Percentiles rank a stretch among this genome's conserved stretches.
Conservation (phyloP, 2,797 vertebrate genomes). For the Kryptolebias ocellatus region DNA sequence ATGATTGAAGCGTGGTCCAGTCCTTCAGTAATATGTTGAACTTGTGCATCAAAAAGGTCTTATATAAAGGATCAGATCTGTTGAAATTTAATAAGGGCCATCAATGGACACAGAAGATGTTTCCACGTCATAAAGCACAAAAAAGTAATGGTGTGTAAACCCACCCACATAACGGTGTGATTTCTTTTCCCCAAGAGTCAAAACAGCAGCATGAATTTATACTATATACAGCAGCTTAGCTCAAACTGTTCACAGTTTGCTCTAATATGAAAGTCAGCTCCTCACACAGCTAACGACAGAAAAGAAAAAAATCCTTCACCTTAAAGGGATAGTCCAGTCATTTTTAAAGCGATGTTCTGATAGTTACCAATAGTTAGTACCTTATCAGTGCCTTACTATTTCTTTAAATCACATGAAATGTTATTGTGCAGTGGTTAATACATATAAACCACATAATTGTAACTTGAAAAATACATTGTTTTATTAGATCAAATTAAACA, state of each 20-base stretch:
- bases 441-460: neutral
- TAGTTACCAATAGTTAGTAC: too few species aligned
- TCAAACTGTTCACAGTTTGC: slow-evolving; percentile 23
- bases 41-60: neutral
- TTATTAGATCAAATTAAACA: neutral
- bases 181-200: slow-evolving; percentile 15
- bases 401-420: too few species aligned
- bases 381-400: too few species aligned
- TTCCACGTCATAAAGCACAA: too few species aligned
- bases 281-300: neutral
- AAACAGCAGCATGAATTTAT: slow-evolving; percentile 40
- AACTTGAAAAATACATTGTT: too few species aligned
- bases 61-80: neutral
- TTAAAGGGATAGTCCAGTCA: neutral
- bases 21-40: too few species aligned
- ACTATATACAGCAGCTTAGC: slow-evolving; percentile 24
- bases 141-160: neutral
- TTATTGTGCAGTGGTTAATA: too few species aligned
- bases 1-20: too few species aligned
- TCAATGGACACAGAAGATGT: neutral
- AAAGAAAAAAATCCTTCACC: neutral
- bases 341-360: too few species aligned
- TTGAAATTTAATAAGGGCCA: neutral
- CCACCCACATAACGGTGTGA: neutral
- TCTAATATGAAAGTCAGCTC: slow-evolving; percentile 25